Conservation (phyloP, 92 coral and sea anemone genomes). For the Porites lobata region DNA sequence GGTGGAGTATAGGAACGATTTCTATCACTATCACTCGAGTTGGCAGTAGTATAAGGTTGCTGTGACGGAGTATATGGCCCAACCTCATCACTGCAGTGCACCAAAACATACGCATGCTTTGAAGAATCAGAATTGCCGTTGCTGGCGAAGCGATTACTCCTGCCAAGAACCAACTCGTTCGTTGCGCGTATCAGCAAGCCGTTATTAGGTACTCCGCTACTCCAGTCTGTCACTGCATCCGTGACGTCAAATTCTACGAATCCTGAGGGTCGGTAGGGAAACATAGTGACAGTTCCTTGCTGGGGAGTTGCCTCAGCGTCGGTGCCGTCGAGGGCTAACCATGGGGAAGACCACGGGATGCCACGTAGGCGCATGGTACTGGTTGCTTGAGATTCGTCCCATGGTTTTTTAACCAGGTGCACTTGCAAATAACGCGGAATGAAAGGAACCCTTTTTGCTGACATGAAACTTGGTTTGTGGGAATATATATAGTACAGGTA, state of each 20-base stretch:
- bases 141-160: slow-evolving; percentile 77
- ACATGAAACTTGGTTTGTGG: slow-evolving; percentile 65
- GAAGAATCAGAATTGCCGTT: slow-evolving; percentile 41
- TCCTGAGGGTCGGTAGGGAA: slow-evolving; percentile 67
- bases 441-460: slow-evolving; percentile 27
- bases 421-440: slow-evolving; percentile 62
- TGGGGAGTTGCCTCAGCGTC: slow-evolving; percentile 63
- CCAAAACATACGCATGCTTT: slow-evolving; percentile 68
- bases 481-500: slow-evolving; percentile 48
- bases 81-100: slow-evolving; percentile 37
- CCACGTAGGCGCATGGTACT: slow-evolving; percentile 21
- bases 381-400: slow-evolving; percentile 79
- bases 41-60: too few relatives aligned
- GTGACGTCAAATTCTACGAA: slow-evolving; percentile 47
- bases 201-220: slow-evolving; percentile 65
- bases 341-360: slow-evolving; percentile 41
- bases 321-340: slow-evolving; percentile 42
- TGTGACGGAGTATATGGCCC: too few relatives aligned
- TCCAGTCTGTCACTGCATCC: slow-evolving; percentile 71
- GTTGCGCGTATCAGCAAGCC: slow-evolving; percentile 49
- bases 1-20: too few relatives aligned
- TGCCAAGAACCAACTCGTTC: slow-evolving; percentile 58
- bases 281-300: slow-evolving; percentile 57
- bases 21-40: too few relatives aligned
- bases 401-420: slow-evolving; percentile 67